Evolutionary conservation across 2,888 invertebrate species (phyloP).

Genomic region (Saturnia pavonia): DNA sequence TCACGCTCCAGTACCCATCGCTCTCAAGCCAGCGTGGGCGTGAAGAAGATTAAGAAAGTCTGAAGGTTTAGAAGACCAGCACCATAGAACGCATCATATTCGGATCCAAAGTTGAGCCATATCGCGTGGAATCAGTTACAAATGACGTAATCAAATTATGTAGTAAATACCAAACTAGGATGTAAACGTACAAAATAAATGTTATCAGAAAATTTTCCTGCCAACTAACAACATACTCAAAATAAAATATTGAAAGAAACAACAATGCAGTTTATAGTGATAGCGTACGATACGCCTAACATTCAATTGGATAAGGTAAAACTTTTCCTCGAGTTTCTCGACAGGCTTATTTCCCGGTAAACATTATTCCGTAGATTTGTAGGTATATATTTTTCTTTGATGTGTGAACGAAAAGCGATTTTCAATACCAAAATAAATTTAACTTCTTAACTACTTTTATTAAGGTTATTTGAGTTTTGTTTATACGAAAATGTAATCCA

Average conservation of each 20-base stretch:
- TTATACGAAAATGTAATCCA: not conserved
- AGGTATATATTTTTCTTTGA: slow-evolving; percentile 8
- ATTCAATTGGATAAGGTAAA: slow-evolving; percentile 7
- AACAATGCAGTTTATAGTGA: not conserved
- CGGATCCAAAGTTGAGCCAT: too few relatives aligned
- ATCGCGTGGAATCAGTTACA: too few relatives aligned
- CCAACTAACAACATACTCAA: not conserved
- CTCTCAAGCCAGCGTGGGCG: too few relatives aligned
- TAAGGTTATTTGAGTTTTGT: slow-evolving; percentile 2
- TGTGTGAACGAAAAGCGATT: slow-evolving; percentile 14
- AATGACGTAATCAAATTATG: too few relatives aligned
- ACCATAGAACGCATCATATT: too few relatives aligned
- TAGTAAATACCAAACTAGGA: not conserved
- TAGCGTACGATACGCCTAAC: slow-evolving; percentile 2
- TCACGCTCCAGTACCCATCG: too few relatives aligned
- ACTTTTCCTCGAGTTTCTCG: not conserved
- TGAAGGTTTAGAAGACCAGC: too few relatives aligned
- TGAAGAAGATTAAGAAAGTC: too few relatives aligned
- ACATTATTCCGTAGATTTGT: slow-evolving; percentile 5
- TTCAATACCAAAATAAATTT: not conserved
- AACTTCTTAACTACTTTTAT: slow-evolving; percentile 3
- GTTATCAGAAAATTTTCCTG: not conserved
- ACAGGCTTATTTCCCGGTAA: slow-evolving; percentile 16
- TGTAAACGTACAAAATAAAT: not conserved
- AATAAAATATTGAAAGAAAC: not conserved